Conservation (phyloP, 2,797 vertebrate genomes). For the Sebastes iracundus region DNA sequence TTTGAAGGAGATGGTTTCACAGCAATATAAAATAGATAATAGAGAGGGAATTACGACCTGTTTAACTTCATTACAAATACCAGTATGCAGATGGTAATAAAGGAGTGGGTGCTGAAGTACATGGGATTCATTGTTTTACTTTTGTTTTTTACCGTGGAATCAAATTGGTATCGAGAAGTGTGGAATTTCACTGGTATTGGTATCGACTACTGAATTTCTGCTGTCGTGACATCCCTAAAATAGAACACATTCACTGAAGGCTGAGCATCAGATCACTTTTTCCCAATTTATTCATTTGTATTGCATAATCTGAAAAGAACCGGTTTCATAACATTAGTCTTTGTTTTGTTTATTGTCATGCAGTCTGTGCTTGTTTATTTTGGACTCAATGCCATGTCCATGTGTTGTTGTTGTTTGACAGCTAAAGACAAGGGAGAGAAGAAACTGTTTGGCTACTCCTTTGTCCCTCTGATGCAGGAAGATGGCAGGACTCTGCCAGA, state of each 20-base stretch:
- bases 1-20: too few species aligned
- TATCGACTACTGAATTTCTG: too few species aligned
- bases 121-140: too few species aligned
- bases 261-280: background rate
- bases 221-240: too few species aligned
- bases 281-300: background rate
- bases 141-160: too few species aligned
- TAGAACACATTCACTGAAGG: background rate
- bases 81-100: too few species aligned
- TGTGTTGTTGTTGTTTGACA: constrained; percentile 77
- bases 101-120: too few species aligned
- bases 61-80: too few species aligned
- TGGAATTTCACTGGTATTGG: too few species aligned
- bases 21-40: too few species aligned
- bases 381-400: constrained; percentile 35
- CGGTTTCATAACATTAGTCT: background rate
- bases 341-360: constrained; percentile 9
- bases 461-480: constrained; percentile 98
- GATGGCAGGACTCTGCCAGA: constrained; percentile 97
- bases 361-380: constrained; percentile 37
- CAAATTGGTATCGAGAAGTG: too few species aligned
- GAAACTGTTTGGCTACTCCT: constrained; percentile 99
- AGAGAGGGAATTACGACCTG: too few species aligned
- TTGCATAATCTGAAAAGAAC: background rate
- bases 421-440: constrained; percentile 99